Evolutionary conservation across 2,113 vertebrate species (phyloP).

Genomic region (Erythrolamprus reginae): DNA sequence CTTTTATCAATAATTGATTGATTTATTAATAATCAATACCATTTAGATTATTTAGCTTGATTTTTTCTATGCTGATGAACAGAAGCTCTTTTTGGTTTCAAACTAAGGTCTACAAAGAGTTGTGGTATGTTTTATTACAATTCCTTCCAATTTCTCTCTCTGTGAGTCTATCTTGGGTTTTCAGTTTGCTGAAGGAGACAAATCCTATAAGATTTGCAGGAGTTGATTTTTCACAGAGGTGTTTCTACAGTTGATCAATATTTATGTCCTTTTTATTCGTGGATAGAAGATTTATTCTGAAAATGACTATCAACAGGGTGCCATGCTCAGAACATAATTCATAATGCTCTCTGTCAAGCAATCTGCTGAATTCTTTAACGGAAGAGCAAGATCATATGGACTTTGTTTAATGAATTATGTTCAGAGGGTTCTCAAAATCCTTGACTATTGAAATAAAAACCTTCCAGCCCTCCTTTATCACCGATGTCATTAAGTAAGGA

Average conservation of each 20-base stretch:
- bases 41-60: not conserved
- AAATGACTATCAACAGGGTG: not conserved
- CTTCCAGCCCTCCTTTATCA: not conserved
- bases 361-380: not conserved
- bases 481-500: not conserved
- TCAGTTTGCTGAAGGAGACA: not conserved
- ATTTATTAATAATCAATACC: not conserved
- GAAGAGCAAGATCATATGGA: not conserved
- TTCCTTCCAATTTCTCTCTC: not conserved
- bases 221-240: not conserved
- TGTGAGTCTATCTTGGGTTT: not conserved
- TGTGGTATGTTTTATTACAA: not conserved
- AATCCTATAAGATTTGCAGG: not conserved
- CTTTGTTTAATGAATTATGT: not conserved
- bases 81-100: not conserved
- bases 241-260: not conserved
- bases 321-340: not conserved
- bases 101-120: not conserved
- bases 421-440: not conserved
- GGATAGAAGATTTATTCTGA: not conserved
- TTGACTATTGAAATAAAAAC: not conserved
- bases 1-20: not conserved
- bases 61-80: not conserved
- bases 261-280: not conserved
- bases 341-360: not conserved